Percentiles rank a stretch among this genome's conserved stretches.
Conservation (phyloP, 2,113 vertebrate genomes). For the Saccopteryx bilineata region DNA sequence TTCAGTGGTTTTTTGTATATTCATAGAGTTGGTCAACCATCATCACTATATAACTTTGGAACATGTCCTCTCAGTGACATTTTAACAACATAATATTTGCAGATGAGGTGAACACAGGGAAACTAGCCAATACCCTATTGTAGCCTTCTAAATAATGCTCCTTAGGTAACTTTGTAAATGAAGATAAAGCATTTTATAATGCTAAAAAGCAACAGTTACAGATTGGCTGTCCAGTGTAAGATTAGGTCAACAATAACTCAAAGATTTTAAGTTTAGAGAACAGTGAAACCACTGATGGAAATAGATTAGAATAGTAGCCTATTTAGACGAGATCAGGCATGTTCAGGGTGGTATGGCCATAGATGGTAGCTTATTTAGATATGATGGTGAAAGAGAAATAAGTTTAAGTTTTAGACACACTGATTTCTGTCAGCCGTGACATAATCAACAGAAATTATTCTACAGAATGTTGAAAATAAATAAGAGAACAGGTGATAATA, state of each 20-base stretch:
- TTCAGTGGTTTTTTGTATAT: not conserved
- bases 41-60: not conserved
- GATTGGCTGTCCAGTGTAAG: not conserved
- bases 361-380: not conserved
- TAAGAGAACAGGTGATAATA: not conserved
- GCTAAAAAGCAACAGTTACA: constrained; percentile 1
- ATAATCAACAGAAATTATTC: not conserved
- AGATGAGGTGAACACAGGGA: constrained; percentile 1
- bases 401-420: not conserved
- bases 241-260: not conserved
- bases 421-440: not conserved
- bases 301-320: not conserved
- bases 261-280: not conserved
- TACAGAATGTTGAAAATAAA: not conserved
- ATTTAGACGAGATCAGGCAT: no score
- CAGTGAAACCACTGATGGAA: not conserved
- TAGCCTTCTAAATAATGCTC: not conserved
- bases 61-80: not conserved
- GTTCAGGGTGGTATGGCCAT: no score
- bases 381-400: not conserved
- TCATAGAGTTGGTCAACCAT: not conserved
- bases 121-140: not conserved
- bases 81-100: not conserved
- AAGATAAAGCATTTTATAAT: constrained; percentile 7
- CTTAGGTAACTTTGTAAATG: not conserved